Evolutionary conservation across 2,888 invertebrate species (phyloP).

Genomic region (Drosophila putrida): DNA sequence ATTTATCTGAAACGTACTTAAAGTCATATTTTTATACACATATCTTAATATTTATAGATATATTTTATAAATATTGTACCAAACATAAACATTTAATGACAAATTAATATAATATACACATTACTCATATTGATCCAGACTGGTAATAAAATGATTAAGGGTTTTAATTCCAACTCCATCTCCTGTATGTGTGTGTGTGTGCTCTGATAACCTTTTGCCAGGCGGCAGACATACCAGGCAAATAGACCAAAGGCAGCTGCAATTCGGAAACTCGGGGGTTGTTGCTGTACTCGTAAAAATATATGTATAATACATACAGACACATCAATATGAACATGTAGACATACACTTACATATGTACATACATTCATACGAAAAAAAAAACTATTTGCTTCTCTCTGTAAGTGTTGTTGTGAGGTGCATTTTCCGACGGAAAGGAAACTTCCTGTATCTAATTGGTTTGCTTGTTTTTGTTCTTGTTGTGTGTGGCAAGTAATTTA

Average conservation of each 20-base stretch:
- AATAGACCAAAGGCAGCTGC: slow-evolving; percentile 53
- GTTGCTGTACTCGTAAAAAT: slow-evolving; percentile 6
- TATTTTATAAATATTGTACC: too few relatives aligned
- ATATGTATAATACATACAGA: not conserved
- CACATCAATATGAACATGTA: slow-evolving; percentile 11
- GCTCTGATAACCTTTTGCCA: slow-evolving; percentile 65
- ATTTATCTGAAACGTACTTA: not conserved
- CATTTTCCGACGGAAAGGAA: slow-evolving; percentile 41
- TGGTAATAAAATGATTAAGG: slow-evolving; percentile 24
- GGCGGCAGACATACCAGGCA: slow-evolving; percentile 42
- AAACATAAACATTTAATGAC: not conserved
- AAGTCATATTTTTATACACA: not conserved
- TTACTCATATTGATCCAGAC: not conserved
- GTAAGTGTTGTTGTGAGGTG: slow-evolving; percentile 20
- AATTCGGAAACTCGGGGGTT: slow-evolving; percentile 43
- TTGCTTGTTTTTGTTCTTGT: slow-evolving; percentile 23
- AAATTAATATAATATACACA: not conserved
- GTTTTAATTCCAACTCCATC: slow-evolving; percentile 4
- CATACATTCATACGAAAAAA: not conserved
- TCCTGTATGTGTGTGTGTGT: slow-evolving; percentile 22
- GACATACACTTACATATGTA: not conserved
- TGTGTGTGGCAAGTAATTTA: not conserved
- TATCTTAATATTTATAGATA: too few relatives aligned
- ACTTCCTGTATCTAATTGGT: slow-evolving; percentile 60
- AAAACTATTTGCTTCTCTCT: slow-evolving; percentile 21